Percentiles rank a stretch among this genome's conserved stretches.
These are phyloP conservation scores for Megathymus violae DNA, from an alignment of 1,140 invertebrate species.

Conservation along the genomic window DNA sequence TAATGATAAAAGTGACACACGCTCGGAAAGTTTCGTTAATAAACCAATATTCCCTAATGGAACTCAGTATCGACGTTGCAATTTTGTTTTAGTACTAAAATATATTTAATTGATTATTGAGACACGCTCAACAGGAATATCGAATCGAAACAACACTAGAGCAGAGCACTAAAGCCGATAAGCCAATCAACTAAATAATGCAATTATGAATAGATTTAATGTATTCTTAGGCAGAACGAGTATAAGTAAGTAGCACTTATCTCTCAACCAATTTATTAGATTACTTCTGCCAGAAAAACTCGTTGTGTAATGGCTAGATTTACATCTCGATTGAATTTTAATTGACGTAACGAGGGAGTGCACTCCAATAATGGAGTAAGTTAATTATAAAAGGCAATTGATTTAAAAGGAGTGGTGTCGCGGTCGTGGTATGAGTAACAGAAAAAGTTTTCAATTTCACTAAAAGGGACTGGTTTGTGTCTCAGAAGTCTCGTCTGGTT, in stretches of 20 bases:
- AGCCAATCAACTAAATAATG: conserved; percentile 31
- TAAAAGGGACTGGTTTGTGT: conserved; percentile 85
- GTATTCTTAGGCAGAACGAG: conserved; percentile 40
- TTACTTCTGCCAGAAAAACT: conserved; percentile 70
- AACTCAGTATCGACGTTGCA: conserved; percentile 20
- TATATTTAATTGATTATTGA: conserved; percentile 28
- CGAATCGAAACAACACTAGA: conserved; percentile 32
- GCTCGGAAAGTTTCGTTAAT: conserved; percentile 41
- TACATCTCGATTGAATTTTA: conserved; percentile 74
- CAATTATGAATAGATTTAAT: conserved; percentile 41
- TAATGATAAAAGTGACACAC: conserved; percentile 68
- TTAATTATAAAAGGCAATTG: conserved; percentile 83
- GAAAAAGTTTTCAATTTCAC: conserved; percentile 85
- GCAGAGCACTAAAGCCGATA: conserved; percentile 28
- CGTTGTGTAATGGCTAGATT: conserved; percentile 67
- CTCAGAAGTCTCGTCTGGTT: conserved; percentile 83
- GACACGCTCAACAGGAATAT: conserved; percentile 18
- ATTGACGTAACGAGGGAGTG: conserved; percentile 72
- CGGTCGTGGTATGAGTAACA: conserved; percentile 78
- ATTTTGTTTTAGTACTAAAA: conserved; percentile 18
- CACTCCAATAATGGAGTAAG: conserved; percentile 78
- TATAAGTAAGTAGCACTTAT: conserved; percentile 51
- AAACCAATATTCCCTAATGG: conserved; percentile 54
- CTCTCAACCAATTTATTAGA: conserved; percentile 62
- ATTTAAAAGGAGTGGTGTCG: conserved; percentile 80